Evolutionary conservation across 1,140 invertebrate genomes (phyloP).

Genomic region (Drosophila sechellia): DNA sequence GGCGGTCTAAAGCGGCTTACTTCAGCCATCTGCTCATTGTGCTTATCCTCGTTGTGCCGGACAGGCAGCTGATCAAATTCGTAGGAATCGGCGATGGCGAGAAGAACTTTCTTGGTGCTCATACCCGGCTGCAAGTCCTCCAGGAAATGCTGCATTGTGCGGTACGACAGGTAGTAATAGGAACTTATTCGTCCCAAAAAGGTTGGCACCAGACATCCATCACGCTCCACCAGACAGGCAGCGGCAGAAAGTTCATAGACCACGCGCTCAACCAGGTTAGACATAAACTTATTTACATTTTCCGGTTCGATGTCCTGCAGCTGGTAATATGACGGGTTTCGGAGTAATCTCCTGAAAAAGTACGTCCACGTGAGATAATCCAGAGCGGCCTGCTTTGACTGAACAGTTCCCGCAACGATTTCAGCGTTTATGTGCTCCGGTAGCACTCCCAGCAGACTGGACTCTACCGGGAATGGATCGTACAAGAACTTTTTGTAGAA

Average conservation of each 20-base stretch:
- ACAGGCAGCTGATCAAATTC: conserved; percentile 98
- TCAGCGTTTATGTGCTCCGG: conserved; percentile 99
- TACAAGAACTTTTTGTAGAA: conserved; percentile 99
- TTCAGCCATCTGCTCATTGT: conserved; percentile 96
- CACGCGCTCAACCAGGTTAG: conserved; percentile 91
- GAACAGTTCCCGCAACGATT: conserved; percentile 96
- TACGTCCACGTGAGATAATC: conserved; percentile 99
- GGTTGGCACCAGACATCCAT: conserved; percentile 89
- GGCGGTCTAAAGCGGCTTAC: conserved; percentile 91
- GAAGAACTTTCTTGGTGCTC: conserved; percentile 90
- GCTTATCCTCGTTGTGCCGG: conserved; percentile 98
- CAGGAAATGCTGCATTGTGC: conserved; percentile 94
- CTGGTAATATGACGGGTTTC: conserved; percentile 97
- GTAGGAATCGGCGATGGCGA: conserved; percentile 92
- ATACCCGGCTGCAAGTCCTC: conserved; percentile 88
- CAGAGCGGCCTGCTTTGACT: conserved; percentile 95
- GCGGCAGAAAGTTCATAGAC: conserved; percentile 90
- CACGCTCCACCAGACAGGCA: conserved; percentile 91
- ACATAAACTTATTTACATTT: conserved; percentile 90
- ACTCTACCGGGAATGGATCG: conserved; percentile 99
- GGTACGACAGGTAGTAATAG: conserved; percentile 98
- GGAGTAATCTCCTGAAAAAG: conserved; percentile 96
- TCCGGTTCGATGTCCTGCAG: conserved; percentile 91
- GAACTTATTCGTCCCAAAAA: conserved; percentile 97
- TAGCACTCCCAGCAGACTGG: conserved; percentile 94